Percentiles rank a stretch among this genome's conserved stretches.
Conservation (phyloP, 2,888 invertebrate genomes). For the Nebria salina region DNA sequence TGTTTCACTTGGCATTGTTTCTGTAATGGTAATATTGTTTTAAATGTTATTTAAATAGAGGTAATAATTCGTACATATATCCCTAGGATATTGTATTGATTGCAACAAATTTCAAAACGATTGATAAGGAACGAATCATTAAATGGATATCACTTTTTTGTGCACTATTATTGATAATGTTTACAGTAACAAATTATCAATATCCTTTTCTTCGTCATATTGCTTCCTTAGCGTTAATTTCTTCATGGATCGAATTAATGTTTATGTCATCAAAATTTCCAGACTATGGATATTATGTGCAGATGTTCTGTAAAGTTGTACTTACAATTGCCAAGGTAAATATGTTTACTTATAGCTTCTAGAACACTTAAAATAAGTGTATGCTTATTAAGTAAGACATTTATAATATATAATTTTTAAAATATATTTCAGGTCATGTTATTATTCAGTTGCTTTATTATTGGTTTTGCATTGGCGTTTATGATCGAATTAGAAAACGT, state of each 20-base stretch:
- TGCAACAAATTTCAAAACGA: constrained; percentile 63
- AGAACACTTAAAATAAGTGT: too few species aligned
- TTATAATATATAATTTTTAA: too few species aligned
- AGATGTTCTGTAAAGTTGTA: constrained; percentile 71
- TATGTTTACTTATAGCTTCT: not conserved
- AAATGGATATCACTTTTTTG: constrained; percentile 62
- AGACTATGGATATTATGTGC: constrained; percentile 68
- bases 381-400: too few species aligned
- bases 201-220: constrained; percentile 64
- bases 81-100: constrained; percentile 67
- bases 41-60: not conserved
- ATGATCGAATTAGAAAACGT: constrained; percentile 67
- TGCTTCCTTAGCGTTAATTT: constrained; percentile 65
- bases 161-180: constrained; percentile 60
- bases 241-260: constrained; percentile 69
- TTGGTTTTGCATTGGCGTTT: constrained; percentile 68
- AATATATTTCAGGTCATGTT: constrained; percentile 63
- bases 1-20: constrained; percentile 12
- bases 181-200: constrained; percentile 56
- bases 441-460: constrained; percentile 63
- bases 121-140: constrained; percentile 65
- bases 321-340: constrained; percentile 67
- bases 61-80: not conserved
- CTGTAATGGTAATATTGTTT: constrained; percentile 25
- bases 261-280: constrained; percentile 68